These are phyloP conservation scores for Zingel zingel DNA, from an alignment of 2,113 vertebrate genomes.

Conservation along the genomic window DNA sequence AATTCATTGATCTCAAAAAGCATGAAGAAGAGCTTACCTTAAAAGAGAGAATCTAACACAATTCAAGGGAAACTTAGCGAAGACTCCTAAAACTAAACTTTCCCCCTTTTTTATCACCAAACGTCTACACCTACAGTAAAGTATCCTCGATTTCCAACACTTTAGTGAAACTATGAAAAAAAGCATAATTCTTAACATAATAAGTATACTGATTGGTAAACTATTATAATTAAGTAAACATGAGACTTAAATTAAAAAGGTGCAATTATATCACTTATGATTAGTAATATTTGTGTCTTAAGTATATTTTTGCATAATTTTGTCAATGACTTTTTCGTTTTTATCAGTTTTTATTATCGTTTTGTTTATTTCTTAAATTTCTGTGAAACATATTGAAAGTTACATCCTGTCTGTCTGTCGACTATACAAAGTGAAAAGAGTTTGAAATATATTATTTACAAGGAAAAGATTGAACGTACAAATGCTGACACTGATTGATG, in stretches of 20 bases:
- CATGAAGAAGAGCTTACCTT: conserved; percentile 79
- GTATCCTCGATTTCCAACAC: conserved; percentile 73
- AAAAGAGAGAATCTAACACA: conserved; percentile 83
- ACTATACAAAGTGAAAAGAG: conserved; percentile 86
- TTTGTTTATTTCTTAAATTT: conserved; percentile 84
- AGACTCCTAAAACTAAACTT: conserved; percentile 80
- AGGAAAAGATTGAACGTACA: conserved; percentile 71
- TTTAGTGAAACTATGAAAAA: conserved; percentile 72
- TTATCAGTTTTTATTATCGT: conserved; percentile 70
- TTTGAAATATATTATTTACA: conserved; percentile 84
- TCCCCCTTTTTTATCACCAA: conserved; percentile 75
- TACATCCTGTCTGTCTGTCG: conserved; percentile 86
- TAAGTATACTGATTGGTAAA: conserved; percentile 79
- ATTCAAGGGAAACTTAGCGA: conserved; percentile 81
- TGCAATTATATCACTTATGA: conserved; percentile 82
- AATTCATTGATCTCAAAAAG: conserved; percentile 74
- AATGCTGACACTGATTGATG: conserved; percentile 76
- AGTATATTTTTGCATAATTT: conserved; percentile 84
- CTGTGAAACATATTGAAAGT: conserved; percentile 86
- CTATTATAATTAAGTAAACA: conserved; percentile 82
- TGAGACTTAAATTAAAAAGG: conserved; percentile 79
- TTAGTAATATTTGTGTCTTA: conserved; percentile 80
- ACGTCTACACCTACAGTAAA: conserved; percentile 81
- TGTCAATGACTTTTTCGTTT: conserved; percentile 67
- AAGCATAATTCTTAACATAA: conserved; percentile 80